phyloP scores from a whole-genome alignment of 35 echinoderm and acorn worm genomes.

The Hemicentrotus pulcherrimus region DNA sequence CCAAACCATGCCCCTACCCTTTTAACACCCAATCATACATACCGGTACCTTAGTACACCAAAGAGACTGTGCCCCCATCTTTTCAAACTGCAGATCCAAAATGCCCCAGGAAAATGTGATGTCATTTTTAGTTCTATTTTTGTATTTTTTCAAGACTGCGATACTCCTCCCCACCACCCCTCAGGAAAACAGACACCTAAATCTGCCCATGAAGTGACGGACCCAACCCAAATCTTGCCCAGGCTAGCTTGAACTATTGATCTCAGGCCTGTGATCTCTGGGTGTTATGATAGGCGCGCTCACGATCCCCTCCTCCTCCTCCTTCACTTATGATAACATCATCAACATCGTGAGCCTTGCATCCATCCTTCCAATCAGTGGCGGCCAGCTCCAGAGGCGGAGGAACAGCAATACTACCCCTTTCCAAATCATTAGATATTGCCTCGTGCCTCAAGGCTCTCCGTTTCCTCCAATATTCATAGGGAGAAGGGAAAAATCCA shows the following conservation, averaged over 20 bases:
- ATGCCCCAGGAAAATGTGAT: too few species aligned
- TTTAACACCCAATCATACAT: too few species aligned
- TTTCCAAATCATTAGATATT: slow-evolving; percentile 13
- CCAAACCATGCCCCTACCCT: too few species aligned
- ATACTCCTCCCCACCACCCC: too few species aligned
- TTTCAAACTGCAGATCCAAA: too few species aligned
- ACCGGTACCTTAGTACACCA: too few species aligned
- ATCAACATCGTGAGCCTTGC: background rate
- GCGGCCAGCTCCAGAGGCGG: background rate
- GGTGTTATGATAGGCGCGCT: slow-evolving; percentile 9
- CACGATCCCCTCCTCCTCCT: slow-evolving; percentile 5
- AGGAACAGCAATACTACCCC: background rate
- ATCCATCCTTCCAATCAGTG: slow-evolving; percentile 2
- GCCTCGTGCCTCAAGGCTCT: background rate
- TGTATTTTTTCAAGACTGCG: too few species aligned
- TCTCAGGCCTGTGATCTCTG: background rate
- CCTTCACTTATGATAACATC: slow-evolving; percentile 10
- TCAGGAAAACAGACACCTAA: too few species aligned
- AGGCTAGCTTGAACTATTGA: background rate
- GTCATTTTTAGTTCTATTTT: too few species aligned
- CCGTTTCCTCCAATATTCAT: slow-evolving; percentile 17
- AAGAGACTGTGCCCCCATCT: too few species aligned
- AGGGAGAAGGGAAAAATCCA: slow-evolving; percentile 8
- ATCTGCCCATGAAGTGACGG: background rate
- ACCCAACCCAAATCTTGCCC: background rate